Evolutionary conservation across 2,113 vertebrate genomes (phyloP), one percentile per base, ranked within the genome.

Genomic region (Glaucidium brasilianum): DNA sequence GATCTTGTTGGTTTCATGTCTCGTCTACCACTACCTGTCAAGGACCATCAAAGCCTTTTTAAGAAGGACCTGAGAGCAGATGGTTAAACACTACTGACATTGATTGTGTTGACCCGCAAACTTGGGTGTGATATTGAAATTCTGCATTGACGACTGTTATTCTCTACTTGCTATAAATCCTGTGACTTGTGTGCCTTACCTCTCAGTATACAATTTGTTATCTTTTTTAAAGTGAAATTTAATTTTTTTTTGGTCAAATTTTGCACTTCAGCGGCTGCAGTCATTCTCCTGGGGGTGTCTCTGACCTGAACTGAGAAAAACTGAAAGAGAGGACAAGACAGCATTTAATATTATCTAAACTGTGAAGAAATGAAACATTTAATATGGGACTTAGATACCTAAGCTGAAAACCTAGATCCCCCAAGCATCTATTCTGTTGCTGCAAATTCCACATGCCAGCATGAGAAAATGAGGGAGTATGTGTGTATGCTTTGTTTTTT

Each of bases 381-480:
- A 63, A 19, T 55, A 73, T 41, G 32, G 9, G 15, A 50, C 41
- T 60, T 55, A 50, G 22, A 8, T 43, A 53, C 15, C 26, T 12
- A 37, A 9, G 2, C 32, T 58, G 55, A 35, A 82, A 94, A 53
- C 13, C 22, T 82, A 52, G 20, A 30, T 66, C 11, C 11, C 2
- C 10, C 17, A 60, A 18, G 29, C 6, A 5, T 15, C 23, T 77
- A 4, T 77, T 72, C 3, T 1, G 6, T 81, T 4, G 0, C 53
- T 56, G 53, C 9, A 37, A 55, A 71, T 49, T 60, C 52, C 7
- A 11, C 25, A 19, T 76, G 39, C 27, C n/a, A 59, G 15, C 15
- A 37, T 22, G 47, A 10, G 20, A 72, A 23, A 27, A 34, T 47
- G 8, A 34, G 37, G 9, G 21, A 0, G 3, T 5, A 1, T 41